phyloP scores from a whole-genome alignment of 2,113 vertebrate genomes.

The Deroptyus accipitrinus region DNA sequence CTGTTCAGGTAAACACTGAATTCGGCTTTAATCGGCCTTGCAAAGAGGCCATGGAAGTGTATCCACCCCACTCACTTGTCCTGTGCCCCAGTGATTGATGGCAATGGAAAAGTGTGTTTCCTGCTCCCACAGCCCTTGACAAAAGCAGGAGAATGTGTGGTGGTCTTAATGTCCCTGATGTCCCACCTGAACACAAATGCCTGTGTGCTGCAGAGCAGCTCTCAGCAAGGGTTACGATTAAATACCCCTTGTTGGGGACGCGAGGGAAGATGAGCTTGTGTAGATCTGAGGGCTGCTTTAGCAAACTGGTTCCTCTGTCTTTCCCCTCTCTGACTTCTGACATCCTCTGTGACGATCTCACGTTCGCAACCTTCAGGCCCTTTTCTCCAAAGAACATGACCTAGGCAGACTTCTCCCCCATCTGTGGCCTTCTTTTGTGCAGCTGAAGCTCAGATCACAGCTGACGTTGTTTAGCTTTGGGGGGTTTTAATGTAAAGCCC shows the following conservation, averaged over 20 bases:
- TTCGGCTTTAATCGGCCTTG: slow-evolving; percentile 29
- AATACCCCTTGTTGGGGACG: fast-evolving
- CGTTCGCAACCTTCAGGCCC: background rate
- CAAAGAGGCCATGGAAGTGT: background rate
- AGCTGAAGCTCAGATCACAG: background rate
- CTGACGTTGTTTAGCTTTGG: background rate
- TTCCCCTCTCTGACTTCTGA: background rate
- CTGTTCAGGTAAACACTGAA: background rate
- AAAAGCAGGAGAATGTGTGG: background rate
- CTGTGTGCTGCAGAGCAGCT: background rate
- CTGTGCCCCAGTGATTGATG: background rate
- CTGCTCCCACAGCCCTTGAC: background rate
- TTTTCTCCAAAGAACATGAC: background rate
- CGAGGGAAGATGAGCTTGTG: background rate
- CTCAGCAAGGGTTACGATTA: background rate
- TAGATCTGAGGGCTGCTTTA: background rate
- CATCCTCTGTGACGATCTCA: background rate
- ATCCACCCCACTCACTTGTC: background rate
- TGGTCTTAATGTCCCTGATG: background rate
- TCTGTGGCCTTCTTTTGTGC: background rate
- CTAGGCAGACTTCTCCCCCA: background rate
- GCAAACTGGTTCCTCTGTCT: background rate
- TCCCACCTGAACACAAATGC: background rate
- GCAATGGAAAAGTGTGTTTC: background rate
- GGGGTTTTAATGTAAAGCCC: background rate